Conservation (phyloP, 1,140 invertebrate genomes). For the Cheumatopsyche charites region DNA sequence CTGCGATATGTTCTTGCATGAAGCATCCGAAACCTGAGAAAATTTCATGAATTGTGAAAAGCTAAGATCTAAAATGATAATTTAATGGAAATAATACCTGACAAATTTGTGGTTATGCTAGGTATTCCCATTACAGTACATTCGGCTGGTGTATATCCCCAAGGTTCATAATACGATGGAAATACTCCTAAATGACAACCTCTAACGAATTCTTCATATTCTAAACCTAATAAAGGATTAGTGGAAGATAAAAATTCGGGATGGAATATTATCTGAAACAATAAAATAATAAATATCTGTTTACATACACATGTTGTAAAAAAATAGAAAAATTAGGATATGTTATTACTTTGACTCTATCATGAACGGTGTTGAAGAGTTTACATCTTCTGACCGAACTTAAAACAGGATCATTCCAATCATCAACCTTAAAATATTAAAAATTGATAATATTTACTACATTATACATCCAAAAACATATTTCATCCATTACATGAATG, state of each 20-base stretch:
- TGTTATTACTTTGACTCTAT: conserved; percentile 93
- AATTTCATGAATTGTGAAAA: not conserved
- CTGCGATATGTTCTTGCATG: conserved; percentile 97
- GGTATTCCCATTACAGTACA: conserved; percentile 99
- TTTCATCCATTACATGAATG: no score
- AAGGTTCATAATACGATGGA: conserved; percentile 99
- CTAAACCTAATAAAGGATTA: conserved; percentile 96
- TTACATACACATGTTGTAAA: not conserved
- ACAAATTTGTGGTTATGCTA: conserved; percentile 96
- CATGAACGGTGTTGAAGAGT: conserved; percentile 92
- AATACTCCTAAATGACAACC: conserved; percentile 99
- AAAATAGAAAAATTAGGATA: not conserved
- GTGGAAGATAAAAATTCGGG: conserved; percentile 98
- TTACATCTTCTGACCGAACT: conserved; percentile 87
- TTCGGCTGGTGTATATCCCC: conserved; percentile 99
- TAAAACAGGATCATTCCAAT: conserved; percentile 91
- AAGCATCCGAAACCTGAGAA: conserved; percentile 94
- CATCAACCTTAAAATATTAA: conserved; percentile 68
- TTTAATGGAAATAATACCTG: conserved; percentile 62
- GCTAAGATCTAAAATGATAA: not conserved
- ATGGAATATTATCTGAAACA: conserved; percentile 91
- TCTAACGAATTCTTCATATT: conserved; percentile 99
- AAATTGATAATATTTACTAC: conserved; percentile 11
- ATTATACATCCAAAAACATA: not conserved
- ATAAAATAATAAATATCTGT: conserved; percentile 2